Base-by-base conservation (phyloP, 2,113 vertebrate species). In the Serilophus lunatus region DNA sequence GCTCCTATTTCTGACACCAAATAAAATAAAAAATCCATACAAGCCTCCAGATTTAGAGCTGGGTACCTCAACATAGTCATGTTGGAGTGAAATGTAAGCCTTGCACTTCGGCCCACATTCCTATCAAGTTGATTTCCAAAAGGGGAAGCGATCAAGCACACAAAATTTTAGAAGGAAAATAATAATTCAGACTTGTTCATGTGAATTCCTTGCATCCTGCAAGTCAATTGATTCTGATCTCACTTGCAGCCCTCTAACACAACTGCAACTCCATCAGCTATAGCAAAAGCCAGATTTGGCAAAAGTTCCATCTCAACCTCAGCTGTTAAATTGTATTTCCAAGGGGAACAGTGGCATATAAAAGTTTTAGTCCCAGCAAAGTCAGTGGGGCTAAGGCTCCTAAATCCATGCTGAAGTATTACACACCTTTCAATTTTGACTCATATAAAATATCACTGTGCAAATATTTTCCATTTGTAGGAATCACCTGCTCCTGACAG, bases 401-500 rank as follows among this genome's bases (percentile, higher is more conserved):
- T 86, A 93, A 90, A 92, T 51, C 88, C 65, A 10, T 5, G 13
- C 53, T 82, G 18, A 93, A 75, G 44, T 92, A 94, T 82, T 90
- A 80, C 47, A 94, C 68, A 90, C 90, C 94, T 96, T 96, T 96
- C 86, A 86, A 90, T 96, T 94, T 87, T 86, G 79, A 77, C 72
- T 93, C 28, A 1, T 97, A 95, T 97, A 95, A 98, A 98, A 97
- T 97, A 95, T 86, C 96, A 95, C 96, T 88, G 90, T 61, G 92
- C 79, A 97, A 97, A 95, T 97, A 97, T 95, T 97, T 98, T 97
- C 97, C 97, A 97, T 96, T 98, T 97, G 94, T 87, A 98, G 97
- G 96, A 98, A 88, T 98, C 98, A 98, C 97, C 98, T 98, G 98
- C 97, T 98, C 97, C 60, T 95, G 92, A 96, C 95, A 97, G 97